Evolutionary conservation across 2,888 invertebrate genomes (phyloP).

Genomic region (Drosophila picticornis): DNA sequence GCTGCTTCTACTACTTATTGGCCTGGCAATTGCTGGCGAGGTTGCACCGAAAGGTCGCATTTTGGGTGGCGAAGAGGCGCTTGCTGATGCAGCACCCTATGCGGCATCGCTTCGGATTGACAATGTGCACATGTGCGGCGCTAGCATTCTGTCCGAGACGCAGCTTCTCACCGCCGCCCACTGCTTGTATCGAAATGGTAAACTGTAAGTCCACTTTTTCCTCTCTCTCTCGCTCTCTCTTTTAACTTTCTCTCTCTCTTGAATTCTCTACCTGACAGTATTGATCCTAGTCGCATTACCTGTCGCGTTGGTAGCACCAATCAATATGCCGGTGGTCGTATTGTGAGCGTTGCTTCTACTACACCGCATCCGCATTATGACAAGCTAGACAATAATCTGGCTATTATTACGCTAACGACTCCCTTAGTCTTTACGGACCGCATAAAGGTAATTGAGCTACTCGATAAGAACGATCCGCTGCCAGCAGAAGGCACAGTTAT

Average conservation of each 20-base stretch:
- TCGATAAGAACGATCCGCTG: conserved; percentile 27
- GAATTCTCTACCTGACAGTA: neutral
- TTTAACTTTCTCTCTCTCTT: neutral
- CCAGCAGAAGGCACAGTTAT: conserved; percentile 65
- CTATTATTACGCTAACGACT: conserved; percentile 70
- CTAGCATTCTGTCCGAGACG: conserved; percentile 60
- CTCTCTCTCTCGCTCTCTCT: neutral
- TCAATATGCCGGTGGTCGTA: conserved; percentile 78
- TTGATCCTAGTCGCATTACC: conserved; percentile 56
- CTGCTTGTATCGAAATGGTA: conserved; percentile 64
- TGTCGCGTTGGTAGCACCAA: conserved; percentile 84
- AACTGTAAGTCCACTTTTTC: conserved; percentile 59
- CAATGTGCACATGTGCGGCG: conserved; percentile 81
- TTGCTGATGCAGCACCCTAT: conserved; percentile 74
- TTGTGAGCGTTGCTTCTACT: conserved; percentile 61
- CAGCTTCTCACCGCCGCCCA: conserved; percentile 83
- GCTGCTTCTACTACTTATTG: conserved; percentile 15
- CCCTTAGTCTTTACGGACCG: conserved; percentile 62
- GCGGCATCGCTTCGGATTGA: conserved; percentile 82
- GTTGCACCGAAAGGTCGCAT: conserved; percentile 58
- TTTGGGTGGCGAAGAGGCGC: conserved; percentile 81
- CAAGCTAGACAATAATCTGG: conserved; percentile 75
- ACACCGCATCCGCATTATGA: conserved; percentile 70
- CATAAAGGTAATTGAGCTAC: conserved; percentile 70
- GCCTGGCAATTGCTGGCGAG: conserved; percentile 4